Conservation (phyloP, 2,888 invertebrate genomes). For the Euphydryas editha region DNA sequence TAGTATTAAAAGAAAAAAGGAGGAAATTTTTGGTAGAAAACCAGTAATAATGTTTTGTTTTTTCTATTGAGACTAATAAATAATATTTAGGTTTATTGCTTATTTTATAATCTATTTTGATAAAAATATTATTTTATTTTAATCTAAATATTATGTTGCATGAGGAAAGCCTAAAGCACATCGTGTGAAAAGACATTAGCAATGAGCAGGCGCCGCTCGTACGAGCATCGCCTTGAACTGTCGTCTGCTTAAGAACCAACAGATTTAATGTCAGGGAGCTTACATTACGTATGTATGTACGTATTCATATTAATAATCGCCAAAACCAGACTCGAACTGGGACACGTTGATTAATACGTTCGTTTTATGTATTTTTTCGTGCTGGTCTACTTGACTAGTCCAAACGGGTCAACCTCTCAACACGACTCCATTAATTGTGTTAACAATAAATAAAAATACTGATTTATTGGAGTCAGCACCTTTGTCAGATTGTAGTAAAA, state of each 20-base stretch:
- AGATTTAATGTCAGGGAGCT: conserved; percentile 67
- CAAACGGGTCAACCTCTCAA: conserved; percentile 56
- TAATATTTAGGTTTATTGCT: too few relatives aligned
- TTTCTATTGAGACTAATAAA: too few relatives aligned
- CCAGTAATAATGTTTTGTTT: too few relatives aligned
- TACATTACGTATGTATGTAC: conserved; percentile 25
- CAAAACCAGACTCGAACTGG: conserved; percentile 68
- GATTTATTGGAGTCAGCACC: background rate
- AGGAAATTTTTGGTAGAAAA: too few relatives aligned
- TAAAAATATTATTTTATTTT: background rate
- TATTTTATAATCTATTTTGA: background rate
- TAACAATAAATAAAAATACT: conserved; percentile 40
- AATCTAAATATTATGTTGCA: background rate
- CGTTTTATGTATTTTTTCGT: conserved; percentile 57
- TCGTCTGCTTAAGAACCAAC: conserved; percentile 64
- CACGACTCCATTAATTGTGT: conserved; percentile 54
- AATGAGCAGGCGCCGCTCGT: conserved; percentile 44
- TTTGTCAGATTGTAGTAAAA: conserved; percentile 17
- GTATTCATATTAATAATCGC: conserved; percentile 50
- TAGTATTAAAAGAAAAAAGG: too few relatives aligned
- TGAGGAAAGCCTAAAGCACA: conserved; percentile 10
- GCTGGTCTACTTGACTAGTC: conserved; percentile 50
- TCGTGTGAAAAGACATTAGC: conserved; percentile 40
- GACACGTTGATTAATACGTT: conserved; percentile 58
- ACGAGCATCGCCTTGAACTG: conserved; percentile 65